Percentiles rank a stretch among this genome's conserved stretches.
Conservation (phyloP, 2,797 vertebrate species). For the Falco cherrug region DNA sequence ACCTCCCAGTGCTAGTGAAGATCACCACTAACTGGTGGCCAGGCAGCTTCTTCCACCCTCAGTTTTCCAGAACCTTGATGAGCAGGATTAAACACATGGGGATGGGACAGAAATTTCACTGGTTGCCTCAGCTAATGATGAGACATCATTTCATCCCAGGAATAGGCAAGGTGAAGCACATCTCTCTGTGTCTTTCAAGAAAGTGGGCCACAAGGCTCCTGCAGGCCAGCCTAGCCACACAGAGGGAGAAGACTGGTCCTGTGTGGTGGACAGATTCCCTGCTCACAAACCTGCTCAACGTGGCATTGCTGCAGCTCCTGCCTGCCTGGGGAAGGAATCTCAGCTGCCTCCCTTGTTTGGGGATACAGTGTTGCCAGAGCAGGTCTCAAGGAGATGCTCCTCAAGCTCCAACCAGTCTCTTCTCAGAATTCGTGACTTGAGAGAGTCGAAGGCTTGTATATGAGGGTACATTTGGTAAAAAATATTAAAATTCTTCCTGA, state of each 20-base stretch:
- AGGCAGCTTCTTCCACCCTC: neutral
- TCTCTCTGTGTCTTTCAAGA: neutral
- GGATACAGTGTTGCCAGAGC: neutral
- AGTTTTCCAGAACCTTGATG: neutral
- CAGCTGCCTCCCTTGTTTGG: neutral
- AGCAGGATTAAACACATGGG: neutral
- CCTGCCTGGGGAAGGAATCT: neutral
- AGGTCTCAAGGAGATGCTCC: neutral
- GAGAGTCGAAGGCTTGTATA: neutral
- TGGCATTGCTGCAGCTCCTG: neutral
- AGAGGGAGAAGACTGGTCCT: neutral
- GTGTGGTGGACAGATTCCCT: neutral
- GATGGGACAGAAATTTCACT: neutral
- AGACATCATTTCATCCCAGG: neutral
- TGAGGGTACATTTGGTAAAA: neutral
- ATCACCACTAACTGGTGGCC: neutral
- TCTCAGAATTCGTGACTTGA: neutral
- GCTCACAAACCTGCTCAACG: neutral
- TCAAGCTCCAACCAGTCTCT: neutral
- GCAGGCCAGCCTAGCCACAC: neutral
- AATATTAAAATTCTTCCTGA: neutral
- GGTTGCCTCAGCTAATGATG: neutral
- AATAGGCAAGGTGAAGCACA: rapidly evolving
- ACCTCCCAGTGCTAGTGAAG: neutral
- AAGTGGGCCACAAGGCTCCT: rapidly evolving